These are phyloP conservation scores for Scolanthus callimorphus DNA, from an alignment of 92 coral and sea anemone genomes.

Conservation along the genomic window DNA sequence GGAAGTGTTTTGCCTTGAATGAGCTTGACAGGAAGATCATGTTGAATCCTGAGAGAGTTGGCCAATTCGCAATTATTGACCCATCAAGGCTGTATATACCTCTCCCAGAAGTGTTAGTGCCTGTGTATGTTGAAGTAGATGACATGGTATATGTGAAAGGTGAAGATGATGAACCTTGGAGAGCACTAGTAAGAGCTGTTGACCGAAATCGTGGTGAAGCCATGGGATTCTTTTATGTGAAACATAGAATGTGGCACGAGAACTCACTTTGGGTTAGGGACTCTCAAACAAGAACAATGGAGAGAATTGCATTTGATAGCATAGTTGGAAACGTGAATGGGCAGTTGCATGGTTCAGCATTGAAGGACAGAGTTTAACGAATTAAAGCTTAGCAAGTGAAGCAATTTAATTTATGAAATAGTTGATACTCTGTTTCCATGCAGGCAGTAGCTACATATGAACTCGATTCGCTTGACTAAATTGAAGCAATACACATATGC, in stretches of 20 bases:
- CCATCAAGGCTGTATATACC: constrained; percentile 15
- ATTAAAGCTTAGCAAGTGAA: no score
- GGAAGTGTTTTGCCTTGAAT: constrained; percentile 8
- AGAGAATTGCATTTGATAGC: constrained; percentile 24
- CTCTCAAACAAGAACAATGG: constrained; percentile 25
- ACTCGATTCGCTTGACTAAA: no score
- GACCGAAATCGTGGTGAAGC: constrained; percentile 1
- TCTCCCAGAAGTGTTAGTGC: constrained; percentile 25
- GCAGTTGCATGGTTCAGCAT: constrained; percentile 39
- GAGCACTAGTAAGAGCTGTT: constrained; percentile 37
- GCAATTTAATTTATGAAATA: no score
- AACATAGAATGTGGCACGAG: constrained; percentile 24
- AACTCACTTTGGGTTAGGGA: constrained; percentile 34
- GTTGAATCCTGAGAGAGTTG: constrained; percentile 8
- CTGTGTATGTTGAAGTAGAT: constrained; percentile 33
- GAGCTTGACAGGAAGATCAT: constrained; percentile 23
- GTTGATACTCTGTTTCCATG: no score
- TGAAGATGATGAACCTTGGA: constrained; percentile 37
- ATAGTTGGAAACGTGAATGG: constrained; percentile 30
- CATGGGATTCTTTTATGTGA: constrained; percentile 36
- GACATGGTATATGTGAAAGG: constrained; percentile 36
- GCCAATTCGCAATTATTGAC: constrained; percentile 32
- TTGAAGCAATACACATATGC: no score
- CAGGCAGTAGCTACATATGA: no score
- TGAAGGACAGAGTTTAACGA: constrained; percentile 38